Percentiles rank a stretch among this genome's conserved stretches.
These are phyloP conservation scores for Dascillus cervinus DNA, from an alignment of 2,888 invertebrate species.

Conservation along the genomic window DNA sequence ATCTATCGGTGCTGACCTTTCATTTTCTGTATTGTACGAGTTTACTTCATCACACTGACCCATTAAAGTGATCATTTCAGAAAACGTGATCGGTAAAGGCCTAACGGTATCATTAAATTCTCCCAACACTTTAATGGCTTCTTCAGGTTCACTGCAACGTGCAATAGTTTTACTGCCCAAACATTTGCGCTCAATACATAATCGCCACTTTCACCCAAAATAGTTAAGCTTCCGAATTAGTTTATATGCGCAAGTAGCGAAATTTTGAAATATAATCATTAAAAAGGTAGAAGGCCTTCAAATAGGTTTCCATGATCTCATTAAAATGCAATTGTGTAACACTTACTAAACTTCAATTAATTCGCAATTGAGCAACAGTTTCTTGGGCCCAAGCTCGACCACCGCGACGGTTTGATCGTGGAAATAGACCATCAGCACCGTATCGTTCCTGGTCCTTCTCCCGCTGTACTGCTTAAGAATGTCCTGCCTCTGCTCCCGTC, in stretches of 20 bases:
- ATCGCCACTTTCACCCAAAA: no score
- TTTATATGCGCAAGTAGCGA: no score
- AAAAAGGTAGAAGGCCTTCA: no score
- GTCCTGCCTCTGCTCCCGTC: conserved; percentile 23
- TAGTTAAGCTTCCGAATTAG: no score
- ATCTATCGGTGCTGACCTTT: not conserved
- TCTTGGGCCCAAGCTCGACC: conserved; percentile 65
- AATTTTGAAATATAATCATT: no score
- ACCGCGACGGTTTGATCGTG: conserved; percentile 79
- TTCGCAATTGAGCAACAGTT: conserved; percentile 67
- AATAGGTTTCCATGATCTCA: no score
- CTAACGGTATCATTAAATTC: conserved; percentile 55
- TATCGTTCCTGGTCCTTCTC: conserved; percentile 55
- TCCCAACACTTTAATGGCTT: conserved; percentile 56
- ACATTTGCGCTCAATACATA: no score
- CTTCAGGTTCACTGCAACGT: conserved; percentile 59
- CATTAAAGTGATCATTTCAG: conserved; percentile 73
- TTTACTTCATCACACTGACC: conserved; percentile 68
- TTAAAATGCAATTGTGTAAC: no score
- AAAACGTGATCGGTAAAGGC: conserved; percentile 59
- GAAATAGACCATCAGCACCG: conserved; percentile 67
- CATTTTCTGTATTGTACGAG: not conserved
- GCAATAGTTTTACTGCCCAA: no score
- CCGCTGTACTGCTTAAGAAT: conserved; percentile 57
- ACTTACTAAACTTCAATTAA: conserved; percentile 85